These are phyloP conservation scores for Uria aalge DNA, from an alignment of 2,113 vertebrate species.

Conservation along the genomic window DNA sequence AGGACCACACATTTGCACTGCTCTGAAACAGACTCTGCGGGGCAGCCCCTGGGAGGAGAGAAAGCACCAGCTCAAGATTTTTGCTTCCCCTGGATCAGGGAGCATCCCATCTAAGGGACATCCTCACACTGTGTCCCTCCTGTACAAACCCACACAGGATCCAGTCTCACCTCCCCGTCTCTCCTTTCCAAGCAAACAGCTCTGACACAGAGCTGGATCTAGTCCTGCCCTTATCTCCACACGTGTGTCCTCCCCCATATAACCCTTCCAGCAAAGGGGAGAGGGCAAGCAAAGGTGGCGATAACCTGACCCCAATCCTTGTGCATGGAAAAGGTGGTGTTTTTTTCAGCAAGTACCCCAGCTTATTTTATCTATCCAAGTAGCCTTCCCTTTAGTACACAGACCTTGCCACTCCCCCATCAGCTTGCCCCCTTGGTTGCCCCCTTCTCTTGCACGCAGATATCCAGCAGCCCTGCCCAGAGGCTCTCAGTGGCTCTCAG, in stretches of 20 bases:
- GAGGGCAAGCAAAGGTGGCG: neutral
- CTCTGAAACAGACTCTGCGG: neutral
- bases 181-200: neutral
- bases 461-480: neutral
- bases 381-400: neutral
- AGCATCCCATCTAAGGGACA: neutral
- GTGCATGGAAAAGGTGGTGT: neutral
- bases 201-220: neutral
- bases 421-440: neutral
- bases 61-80: neutral
- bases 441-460: neutral
- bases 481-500: neutral
- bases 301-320: neutral
- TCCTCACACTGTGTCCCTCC: neutral
- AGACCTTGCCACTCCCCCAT: neutral
- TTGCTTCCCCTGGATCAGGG: neutral
- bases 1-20: accelerated
- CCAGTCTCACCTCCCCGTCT: neutral
- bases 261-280: neutral
- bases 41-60: neutral
- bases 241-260: neutral
- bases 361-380: neutral
- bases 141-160: neutral
- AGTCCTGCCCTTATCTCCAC: neutral
- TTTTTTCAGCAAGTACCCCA: neutral